Conservation (phyloP, 2,797 vertebrate genomes). For the Gymnoscopelus braueri region DNA sequence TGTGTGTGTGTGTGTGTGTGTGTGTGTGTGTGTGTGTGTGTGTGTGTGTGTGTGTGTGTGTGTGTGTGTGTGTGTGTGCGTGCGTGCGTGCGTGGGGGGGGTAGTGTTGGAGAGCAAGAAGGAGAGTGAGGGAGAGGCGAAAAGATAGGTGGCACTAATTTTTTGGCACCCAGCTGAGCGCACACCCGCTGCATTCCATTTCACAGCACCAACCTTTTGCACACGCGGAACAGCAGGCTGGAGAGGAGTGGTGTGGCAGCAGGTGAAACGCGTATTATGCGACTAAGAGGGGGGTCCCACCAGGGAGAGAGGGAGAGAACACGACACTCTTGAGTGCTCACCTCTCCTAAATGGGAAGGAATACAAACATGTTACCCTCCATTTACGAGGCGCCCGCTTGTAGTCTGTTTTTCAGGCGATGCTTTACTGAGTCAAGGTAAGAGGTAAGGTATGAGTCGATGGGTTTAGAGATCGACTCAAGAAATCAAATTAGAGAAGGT, state of each 20-base stretch:
- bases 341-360: conserved; percentile 24
- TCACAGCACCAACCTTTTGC: conserved; percentile 55
- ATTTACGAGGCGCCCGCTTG: conserved; percentile 7
- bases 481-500: conserved; percentile 22
- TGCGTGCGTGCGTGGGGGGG: neutral
- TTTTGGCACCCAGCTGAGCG: conserved; percentile 49
- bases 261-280: conserved; percentile 46
- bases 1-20: too few species aligned
- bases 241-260: conserved; percentile 6
- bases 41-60: too few species aligned
- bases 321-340: conserved; percentile 43
- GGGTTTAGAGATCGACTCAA: conserved; percentile 21
- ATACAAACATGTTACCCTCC: conserved; percentile 15
- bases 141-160: conserved; percentile 46
- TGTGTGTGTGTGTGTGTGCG: too few species aligned
- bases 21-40: too few species aligned
- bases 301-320: conserved; percentile 1
- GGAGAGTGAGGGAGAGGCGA: conserved; percentile 8
- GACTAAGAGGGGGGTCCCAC: conserved; percentile 29
- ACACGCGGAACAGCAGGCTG: conserved; percentile 52
- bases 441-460: neutral
- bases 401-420: neutral
- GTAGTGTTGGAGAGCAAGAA: conserved; percentile 11
- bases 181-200: conserved; percentile 59
- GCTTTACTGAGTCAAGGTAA: conserved; percentile 24